Conservation (phyloP, 2,797 vertebrate species). For the Myioborus melanocephalus region DNA sequence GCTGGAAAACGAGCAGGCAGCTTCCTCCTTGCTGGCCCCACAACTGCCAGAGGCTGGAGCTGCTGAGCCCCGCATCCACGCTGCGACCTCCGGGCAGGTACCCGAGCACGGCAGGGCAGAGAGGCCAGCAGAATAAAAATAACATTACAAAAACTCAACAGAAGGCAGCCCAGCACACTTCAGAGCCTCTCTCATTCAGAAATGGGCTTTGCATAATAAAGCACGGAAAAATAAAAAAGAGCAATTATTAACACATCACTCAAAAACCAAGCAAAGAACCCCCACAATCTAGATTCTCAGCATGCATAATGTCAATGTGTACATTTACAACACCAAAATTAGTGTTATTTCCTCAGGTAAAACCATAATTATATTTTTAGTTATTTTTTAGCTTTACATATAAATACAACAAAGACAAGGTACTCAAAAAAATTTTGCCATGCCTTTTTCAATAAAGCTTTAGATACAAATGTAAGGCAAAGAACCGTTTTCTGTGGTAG, state of each 20-base stretch:
- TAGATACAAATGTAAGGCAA: neutral
- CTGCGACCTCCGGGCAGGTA: neutral
- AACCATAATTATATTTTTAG: neutral
- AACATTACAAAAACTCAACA: neutral
- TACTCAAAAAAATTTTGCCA: neutral
- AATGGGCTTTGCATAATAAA: neutral
- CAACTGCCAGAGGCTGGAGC: neutral
- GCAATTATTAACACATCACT: neutral
- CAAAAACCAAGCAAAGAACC: neutral
- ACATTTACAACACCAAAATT: neutral
- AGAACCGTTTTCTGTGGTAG: neutral
- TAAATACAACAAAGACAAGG: neutral
- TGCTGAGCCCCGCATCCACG: neutral
- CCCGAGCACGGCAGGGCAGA: accelerated
- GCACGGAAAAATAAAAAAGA: neutral
- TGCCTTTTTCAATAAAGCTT: neutral
- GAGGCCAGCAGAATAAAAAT: neutral
- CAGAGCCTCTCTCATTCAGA: neutral
- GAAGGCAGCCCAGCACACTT: neutral
- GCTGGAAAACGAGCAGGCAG: neutral
- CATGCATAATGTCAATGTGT: neutral
- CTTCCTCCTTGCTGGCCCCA: neutral
- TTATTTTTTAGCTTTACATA: neutral
- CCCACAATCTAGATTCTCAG: neutral
- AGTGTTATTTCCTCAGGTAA: neutral